Percentiles rank a stretch among this genome's conserved stretches.
Evolutionary conservation across 2,888 invertebrate species (phyloP).

Genomic region (Yponomeuta evonymella): DNA sequence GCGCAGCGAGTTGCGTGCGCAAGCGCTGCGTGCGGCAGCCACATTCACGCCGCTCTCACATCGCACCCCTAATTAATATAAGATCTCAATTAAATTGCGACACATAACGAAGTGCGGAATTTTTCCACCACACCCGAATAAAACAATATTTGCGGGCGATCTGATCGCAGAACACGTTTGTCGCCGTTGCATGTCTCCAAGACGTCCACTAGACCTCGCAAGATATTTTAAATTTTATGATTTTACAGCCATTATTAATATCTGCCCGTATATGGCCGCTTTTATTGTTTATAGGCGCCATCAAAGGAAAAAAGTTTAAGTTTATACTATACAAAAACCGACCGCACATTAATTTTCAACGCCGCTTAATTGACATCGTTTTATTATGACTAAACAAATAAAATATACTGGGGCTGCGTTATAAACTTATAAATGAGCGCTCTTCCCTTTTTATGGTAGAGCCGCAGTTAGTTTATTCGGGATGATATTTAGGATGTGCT

Average conservation of each 20-base stretch:
- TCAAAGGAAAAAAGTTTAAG: conserved; percentile 17
- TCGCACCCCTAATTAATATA: conserved; percentile 73
- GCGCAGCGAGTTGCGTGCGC: conserved; percentile 49
- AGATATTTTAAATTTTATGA: conserved; percentile 14
- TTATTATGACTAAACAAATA: conserved; percentile 66
- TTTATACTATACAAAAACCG: conserved; percentile 27
- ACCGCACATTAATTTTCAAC: conserved; percentile 51
- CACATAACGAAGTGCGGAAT: conserved; percentile 66
- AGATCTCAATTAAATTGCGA: conserved; percentile 77
- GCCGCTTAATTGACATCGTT: conserved; percentile 64
- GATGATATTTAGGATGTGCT: conserved; percentile 42
- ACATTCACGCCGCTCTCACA: conserved; percentile 65
- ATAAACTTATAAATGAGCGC: conserved; percentile 66
- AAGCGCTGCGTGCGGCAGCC: conserved; percentile 66
- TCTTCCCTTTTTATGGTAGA: conserved; percentile 59
- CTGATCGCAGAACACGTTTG: conserved; percentile 52
- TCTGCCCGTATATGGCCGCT: conserved; percentile 16
- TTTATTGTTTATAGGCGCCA: conserved; percentile 18
- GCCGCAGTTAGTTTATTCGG: conserved; percentile 58
- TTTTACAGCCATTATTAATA: conserved; percentile 17
- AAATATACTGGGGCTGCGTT: conserved; percentile 57
- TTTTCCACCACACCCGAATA: conserved; percentile 58
- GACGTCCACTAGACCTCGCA: neutral
- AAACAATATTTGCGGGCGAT: conserved; percentile 54
- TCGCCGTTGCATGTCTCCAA: conserved; percentile 33